Evolutionary conservation across 92 coral and sea anemone genomes (phyloP).

Genomic region (Porites evermanni): DNA sequence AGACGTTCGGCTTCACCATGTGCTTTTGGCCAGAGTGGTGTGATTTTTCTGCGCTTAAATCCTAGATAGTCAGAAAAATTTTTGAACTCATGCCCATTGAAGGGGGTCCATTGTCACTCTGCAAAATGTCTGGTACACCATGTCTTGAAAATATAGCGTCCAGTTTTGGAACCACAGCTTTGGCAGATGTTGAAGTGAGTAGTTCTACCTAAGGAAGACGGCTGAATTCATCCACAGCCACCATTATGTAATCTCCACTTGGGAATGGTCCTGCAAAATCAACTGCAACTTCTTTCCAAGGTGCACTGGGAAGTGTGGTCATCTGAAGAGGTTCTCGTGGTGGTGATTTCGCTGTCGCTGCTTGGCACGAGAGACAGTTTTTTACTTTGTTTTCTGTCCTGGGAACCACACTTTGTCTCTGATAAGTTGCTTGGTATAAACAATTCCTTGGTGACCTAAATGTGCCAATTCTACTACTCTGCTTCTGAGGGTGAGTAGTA

Average conservation of each 20-base stretch:
- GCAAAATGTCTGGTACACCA: too few relatives aligned
- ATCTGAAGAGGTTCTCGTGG: slow-evolving; percentile 50
- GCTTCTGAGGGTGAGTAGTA: too few relatives aligned
- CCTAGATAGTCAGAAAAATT: neutral
- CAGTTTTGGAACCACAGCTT: too few relatives aligned
- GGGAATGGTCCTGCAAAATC: slow-evolving; percentile 76
- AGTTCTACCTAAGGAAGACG: slow-evolving; percentile 47
- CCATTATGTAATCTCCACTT: slow-evolving; percentile 66
- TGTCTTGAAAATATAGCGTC: too few relatives aligned
- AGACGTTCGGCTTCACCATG: too few relatives aligned
- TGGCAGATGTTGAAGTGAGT: slow-evolving; percentile 26
- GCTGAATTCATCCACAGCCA: slow-evolving; percentile 32
- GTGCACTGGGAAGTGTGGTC: slow-evolving; percentile 54
- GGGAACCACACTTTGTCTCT: too few relatives aligned
- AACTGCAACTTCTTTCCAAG: slow-evolving; percentile 56
- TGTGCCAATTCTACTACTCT: too few relatives aligned
- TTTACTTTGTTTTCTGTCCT: too few relatives aligned
- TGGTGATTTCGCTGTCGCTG: slow-evolving; percentile 59
- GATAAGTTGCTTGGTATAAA: too few relatives aligned
- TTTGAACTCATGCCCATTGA: neutral
- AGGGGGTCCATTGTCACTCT: slow-evolving; percentile 32
- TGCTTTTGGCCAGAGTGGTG: too few relatives aligned
- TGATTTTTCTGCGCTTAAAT: neutral
- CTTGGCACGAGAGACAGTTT: too few relatives aligned
- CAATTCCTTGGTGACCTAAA: too few relatives aligned